Evolutionary conservation across 2,888 invertebrate genomes (phyloP).

Genomic region (Pheosia gnoma): DNA sequence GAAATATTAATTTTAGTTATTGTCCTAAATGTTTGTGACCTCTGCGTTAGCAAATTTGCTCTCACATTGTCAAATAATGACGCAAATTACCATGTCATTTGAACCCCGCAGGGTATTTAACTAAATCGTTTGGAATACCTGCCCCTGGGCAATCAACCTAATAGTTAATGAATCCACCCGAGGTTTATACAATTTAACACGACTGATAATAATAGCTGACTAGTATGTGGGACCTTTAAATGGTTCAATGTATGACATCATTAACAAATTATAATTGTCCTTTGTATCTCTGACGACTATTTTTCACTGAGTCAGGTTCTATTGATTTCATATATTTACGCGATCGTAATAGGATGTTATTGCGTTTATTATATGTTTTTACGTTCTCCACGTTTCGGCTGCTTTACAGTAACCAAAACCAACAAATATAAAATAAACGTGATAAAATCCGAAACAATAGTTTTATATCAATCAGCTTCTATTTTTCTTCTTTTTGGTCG

Average conservation of each 20-base stretch:
- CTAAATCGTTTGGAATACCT: not conserved
- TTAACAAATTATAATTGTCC: not conserved
- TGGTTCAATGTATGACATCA: not conserved
- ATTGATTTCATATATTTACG: too few species aligned
- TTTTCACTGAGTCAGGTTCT: too few species aligned
- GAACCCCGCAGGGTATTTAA: slow-evolving; percentile 1
- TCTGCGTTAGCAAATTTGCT: not conserved
- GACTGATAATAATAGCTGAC: not conserved
- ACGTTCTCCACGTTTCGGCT: too few species aligned
- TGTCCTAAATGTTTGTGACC: not conserved
- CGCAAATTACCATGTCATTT: not conserved
- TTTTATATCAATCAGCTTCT: too few species aligned
- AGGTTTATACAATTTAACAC: slow-evolving; percentile 1
- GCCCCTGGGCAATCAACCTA: not conserved
- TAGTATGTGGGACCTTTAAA: not conserved
- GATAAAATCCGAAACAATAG: too few species aligned
- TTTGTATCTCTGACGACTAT: too few species aligned
- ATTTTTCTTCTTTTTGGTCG: too few species aligned
- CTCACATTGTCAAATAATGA: not conserved
- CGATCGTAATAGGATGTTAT: too few species aligned
- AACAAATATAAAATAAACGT: too few species aligned
- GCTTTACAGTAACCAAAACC: too few species aligned
- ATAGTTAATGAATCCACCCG: not conserved
- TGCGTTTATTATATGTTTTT: too few species aligned
- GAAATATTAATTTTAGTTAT: not conserved